A percentile compares a stretch with the other conserved stretches of the same genome.
Conservation (phyloP, 2,113 vertebrate genomes). For the Tragelaphus imberbis region DNA sequence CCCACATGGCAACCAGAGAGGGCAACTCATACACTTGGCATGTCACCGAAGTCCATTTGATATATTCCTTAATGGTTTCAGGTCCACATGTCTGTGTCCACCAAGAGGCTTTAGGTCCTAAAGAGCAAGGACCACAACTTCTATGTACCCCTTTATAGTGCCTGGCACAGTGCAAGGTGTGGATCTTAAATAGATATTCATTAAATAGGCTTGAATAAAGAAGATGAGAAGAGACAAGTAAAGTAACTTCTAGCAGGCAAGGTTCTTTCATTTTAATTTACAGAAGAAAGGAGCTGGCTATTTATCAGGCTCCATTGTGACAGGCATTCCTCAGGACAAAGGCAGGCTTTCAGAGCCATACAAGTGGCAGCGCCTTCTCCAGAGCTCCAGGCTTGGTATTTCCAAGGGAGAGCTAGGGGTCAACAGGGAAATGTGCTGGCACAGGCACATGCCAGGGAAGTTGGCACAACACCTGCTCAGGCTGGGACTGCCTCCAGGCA, state of each 20-base stretch:
- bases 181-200: conserved; percentile 39
- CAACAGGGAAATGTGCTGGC: conserved; percentile 28
- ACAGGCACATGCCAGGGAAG: conserved; percentile 19
- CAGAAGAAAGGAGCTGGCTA: conserved; percentile 41
- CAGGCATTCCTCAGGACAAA: conserved; percentile 52
- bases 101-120: neutral
- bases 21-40: neutral
- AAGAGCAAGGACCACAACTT: neutral
- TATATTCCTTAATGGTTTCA: neutral
- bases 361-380: conserved; percentile 4
- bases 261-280: conserved; percentile 17
- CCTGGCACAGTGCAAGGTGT: neutral
- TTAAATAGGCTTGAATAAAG: neutral
- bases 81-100: neutral
- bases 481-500: conserved; percentile 52
- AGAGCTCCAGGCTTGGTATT: conserved; percentile 27
- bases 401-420: conserved; percentile 53
- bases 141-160: neutral
- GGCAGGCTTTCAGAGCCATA: conserved; percentile 40
- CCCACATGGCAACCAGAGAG: neutral
- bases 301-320: conserved; percentile 19
- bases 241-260: neutral
- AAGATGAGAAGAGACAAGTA: neutral
- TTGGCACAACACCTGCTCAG: conserved; percentile 59
- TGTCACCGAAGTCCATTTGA: neutral